Base-by-base conservation (phyloP, 2,797 vertebrate species). In the Sebastes steindachneri region DNA sequence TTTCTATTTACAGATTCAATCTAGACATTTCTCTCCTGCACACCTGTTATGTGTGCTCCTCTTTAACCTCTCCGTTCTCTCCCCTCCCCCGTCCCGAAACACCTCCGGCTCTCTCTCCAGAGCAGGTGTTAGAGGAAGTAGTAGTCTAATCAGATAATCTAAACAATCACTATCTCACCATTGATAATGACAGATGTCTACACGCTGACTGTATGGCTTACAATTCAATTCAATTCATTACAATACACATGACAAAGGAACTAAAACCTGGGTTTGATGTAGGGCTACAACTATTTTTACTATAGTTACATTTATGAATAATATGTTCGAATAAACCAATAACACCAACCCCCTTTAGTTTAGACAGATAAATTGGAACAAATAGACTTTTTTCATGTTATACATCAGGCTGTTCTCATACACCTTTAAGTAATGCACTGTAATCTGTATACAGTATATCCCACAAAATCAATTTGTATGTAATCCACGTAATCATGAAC, bases 71-170 rank as follows among this genome's bases (percentile, higher is more conserved):
- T 62, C 59, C 51, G 21, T 19, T 45, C 41, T 48, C 41, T 48
- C 41, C 80, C 80, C 14, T 14, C 41, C 79, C 73, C 83, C 80
- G 62, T 64, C 75, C 79, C 73, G 63, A 89, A 80, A 85, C 82
- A 88, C 89, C 90, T 88, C 80, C 67, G 2, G 9, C 80, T 85
- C 76, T 66, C 33, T 84, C 77, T 66, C 33, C 66, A 66, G 59
- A 85, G 88, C 94, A 94, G 93, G 91, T 94, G 94, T 89, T 86
- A 73, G 82, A 93, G 86, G 92, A 93, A 91, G 89, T 84, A 86
- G 88, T 68, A 63, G 84, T 83, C 88, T 87, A 83, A 92, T 93
- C 87, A 90, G 68, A 86, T 76, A 88, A 85, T 89, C 82, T 86
- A 86, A 92, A 91, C 80, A 88, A 62, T 86, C 85, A 26, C 74